A percentile compares a stretch with the other conserved stretches of the same genome.
Conservation (phyloP, 2,113 vertebrate genomes). For the Callipepla californica region DNA sequence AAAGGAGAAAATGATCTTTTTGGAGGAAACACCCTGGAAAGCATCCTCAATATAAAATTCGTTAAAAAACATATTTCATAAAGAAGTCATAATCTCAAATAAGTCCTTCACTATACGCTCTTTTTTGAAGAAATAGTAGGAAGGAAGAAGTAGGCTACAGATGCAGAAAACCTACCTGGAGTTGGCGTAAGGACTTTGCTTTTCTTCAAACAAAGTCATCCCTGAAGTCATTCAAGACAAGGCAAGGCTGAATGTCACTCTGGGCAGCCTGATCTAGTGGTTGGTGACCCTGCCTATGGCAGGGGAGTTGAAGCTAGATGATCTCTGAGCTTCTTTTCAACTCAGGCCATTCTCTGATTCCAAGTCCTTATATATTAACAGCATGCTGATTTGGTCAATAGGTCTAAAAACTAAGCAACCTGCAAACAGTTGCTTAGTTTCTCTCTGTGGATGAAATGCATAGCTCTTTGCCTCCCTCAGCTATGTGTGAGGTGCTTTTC, state of each 20-base stretch:
- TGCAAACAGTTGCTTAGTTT: neutral
- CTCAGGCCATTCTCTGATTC: neutral
- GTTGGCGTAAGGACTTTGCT: neutral
- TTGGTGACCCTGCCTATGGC: too few relatives aligned
- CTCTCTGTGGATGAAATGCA: neutral
- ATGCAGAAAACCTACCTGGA: neutral
- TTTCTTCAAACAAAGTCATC: too few relatives aligned
- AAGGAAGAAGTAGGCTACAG: neutral
- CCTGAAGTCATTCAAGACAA: too few relatives aligned
- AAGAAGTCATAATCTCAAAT: neutral
- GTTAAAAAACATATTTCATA: neutral
- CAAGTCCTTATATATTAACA: conserved; percentile 31
- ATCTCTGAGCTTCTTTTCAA: too few relatives aligned
- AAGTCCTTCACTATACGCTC: neutral
- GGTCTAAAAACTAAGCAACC: conserved; percentile 32
- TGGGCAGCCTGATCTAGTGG: too few relatives aligned
- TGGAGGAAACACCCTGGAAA: neutral
- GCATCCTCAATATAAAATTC: neutral
- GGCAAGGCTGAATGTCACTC: too few relatives aligned
- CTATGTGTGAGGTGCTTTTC: neutral
- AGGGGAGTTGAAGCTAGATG: too few relatives aligned
- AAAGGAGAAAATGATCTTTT: neutral
- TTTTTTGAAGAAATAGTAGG: neutral
- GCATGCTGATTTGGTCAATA: conserved; percentile 16
- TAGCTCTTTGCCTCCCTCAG: neutral